These are phyloP conservation scores for Sebastes minor DNA, from an alignment of 2,797 vertebrate genomes.

Conservation along the genomic window DNA sequence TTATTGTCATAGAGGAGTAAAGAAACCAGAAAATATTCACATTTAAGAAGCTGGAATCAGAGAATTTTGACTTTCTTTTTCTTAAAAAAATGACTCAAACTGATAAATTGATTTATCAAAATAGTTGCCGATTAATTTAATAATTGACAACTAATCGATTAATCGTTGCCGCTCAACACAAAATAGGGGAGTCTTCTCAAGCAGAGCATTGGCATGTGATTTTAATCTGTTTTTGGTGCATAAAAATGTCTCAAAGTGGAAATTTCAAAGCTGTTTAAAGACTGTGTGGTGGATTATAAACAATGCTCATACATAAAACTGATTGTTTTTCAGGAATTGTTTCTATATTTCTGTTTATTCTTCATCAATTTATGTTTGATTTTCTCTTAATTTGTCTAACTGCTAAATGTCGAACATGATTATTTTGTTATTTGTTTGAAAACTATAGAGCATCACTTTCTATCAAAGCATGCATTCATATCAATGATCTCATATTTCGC, in stretches of 20 bases:
- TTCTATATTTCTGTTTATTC: neutral
- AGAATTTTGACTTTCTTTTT: too few relatives aligned
- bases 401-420: neutral
- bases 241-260: neutral
- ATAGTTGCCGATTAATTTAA: too few relatives aligned
- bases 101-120: too few relatives aligned
- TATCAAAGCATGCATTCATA: neutral
- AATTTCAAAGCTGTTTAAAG: neutral
- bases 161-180: too few relatives aligned
- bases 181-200: neutral
- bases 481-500: conserved; percentile 17
- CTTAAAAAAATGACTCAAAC: too few relatives aligned
- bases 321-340: neutral
- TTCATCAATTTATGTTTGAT: neutral
- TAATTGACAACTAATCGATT: too few relatives aligned
- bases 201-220: conserved; percentile 8
- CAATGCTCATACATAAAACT: neutral
- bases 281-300: neutral
- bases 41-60: too few relatives aligned
- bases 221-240: conserved; percentile 27
- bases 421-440: neutral
- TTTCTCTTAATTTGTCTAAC: neutral
- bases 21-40: too few relatives aligned
- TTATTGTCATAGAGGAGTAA: too few relatives aligned
- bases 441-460: neutral